These are phyloP conservation scores for Holacanthus passer DNA, from an alignment of 2,113 vertebrate species.

Conservation along the genomic window DNA sequence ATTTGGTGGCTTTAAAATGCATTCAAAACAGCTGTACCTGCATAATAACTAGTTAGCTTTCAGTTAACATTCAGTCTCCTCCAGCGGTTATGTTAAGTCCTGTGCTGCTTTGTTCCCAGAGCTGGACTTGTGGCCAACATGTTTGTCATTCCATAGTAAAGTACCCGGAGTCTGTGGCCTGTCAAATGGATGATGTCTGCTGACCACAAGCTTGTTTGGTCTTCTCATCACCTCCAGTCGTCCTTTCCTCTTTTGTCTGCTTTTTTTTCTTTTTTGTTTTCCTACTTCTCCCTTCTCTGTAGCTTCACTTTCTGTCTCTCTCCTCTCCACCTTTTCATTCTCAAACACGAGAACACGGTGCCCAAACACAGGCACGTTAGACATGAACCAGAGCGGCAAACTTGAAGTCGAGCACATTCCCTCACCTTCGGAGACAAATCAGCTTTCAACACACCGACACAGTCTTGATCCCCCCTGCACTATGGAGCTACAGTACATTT, in stretches of 20 bases:
- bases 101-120: constrained; percentile 48
- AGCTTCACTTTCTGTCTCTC: not conserved
- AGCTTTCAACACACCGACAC: constrained; percentile 44
- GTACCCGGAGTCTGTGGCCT: constrained; percentile 64
- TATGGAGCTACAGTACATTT: constrained; percentile 43
- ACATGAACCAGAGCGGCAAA: constrained; percentile 65
- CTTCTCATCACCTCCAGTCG: constrained; percentile 55
- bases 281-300: not conserved
- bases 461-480: constrained; percentile 35
- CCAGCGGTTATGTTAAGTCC: constrained; percentile 28
- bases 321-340: constrained; percentile 15
- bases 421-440: constrained; percentile 51
- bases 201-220: constrained; percentile 60
- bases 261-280: not conserved
- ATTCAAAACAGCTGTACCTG: constrained; percentile 6
- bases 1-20: not conserved
- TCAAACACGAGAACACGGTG: constrained; percentile 42
- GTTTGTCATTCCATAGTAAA: constrained; percentile 80
- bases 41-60: not conserved
- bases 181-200: constrained; percentile 63
- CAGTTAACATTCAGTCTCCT: constrained; percentile 5
- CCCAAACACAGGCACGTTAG: constrained; percentile 56
- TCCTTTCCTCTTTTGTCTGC: constrained; percentile 37
- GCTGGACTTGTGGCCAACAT: constrained; percentile 67
- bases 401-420: constrained; percentile 61